Evolutionary conservation across 2,113 vertebrate species (phyloP).

Genomic region (Hymenochirus boettgeri): DNA sequence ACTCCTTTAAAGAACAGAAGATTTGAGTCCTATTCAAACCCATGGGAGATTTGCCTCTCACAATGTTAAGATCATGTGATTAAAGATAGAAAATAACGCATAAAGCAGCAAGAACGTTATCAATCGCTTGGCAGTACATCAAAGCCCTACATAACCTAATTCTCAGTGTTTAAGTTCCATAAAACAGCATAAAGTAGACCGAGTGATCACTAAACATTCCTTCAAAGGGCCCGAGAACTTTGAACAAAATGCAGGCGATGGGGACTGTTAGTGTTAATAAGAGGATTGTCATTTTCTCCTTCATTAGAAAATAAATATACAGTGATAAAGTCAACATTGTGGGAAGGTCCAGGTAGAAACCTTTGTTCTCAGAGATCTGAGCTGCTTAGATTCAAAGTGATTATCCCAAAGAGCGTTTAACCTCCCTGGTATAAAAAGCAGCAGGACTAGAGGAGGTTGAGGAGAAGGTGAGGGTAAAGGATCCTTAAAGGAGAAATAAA

Average conservation of each 20-base stretch:
- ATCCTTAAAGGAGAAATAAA: no score
- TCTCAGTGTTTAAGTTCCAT: constrained; percentile 39
- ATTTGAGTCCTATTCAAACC: neutral
- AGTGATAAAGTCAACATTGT: constrained; percentile 5
- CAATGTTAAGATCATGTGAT: neutral
- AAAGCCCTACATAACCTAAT: constrained; percentile 1
- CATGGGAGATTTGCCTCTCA: neutral
- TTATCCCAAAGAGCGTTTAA: constrained; percentile 26
- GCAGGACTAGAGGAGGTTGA: constrained; percentile 3
- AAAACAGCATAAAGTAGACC: constrained; percentile 44
- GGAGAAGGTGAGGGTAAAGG: neutral
- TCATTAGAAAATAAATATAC: constrained; percentile 19
- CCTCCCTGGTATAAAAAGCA: constrained; percentile 12
- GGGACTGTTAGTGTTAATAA: neutral
- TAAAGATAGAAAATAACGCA: neutral
- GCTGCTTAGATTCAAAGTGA: constrained; percentile 25
- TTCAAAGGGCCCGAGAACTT: constrained; percentile 3
- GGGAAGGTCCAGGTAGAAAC: constrained; percentile 21
- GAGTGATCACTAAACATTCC: constrained; percentile 9
- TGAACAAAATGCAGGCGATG: neutral
- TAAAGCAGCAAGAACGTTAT: neutral
- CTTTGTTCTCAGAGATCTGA: constrained; percentile 32
- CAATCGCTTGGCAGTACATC: neutral
- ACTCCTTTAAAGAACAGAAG: constrained; percentile 7
- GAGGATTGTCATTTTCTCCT: neutral